Conservation (phyloP, 2,797 vertebrate genomes). For the Rousettus madagascariensis region DNA sequence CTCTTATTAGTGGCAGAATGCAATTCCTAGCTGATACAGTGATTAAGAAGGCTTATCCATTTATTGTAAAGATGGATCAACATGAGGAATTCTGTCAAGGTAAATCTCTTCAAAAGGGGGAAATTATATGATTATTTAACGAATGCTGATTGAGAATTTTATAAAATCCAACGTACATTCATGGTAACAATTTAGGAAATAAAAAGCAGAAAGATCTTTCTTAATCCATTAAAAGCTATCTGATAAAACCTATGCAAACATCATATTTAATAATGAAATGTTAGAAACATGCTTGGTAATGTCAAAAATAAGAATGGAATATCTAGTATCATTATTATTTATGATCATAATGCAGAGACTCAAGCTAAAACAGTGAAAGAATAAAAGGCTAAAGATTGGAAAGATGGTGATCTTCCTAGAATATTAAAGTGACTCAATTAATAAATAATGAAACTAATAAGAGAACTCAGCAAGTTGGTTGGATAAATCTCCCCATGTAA, state of each 20-base stretch:
- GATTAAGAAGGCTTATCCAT: neutral
- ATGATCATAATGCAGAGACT: neutral
- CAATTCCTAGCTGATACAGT: neutral
- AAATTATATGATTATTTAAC: slow-evolving; percentile 31
- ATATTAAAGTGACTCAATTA: neutral
- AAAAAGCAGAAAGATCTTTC: neutral
- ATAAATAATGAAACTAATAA: neutral
- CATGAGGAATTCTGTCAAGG: neutral
- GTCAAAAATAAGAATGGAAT: neutral
- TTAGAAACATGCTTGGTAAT: neutral
- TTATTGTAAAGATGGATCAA: neutral
- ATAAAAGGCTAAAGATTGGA: neutral
- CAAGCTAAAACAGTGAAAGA: neutral
- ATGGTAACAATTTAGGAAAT: neutral
- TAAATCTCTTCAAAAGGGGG: slow-evolving; percentile 25
- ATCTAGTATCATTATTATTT: neutral
- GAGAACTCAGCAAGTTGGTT: neutral
- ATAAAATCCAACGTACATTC: neutral
- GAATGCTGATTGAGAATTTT: slow-evolving; percentile 1
- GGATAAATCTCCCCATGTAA: neutral
- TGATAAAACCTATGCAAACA: neutral
- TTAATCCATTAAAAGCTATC: neutral
- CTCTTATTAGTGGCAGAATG: neutral
- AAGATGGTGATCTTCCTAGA: neutral
- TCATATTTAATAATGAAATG: slow-evolving; percentile 26